Conservation (phyloP, 2,888 invertebrate species). For the Capitulum mitella region DNA sequence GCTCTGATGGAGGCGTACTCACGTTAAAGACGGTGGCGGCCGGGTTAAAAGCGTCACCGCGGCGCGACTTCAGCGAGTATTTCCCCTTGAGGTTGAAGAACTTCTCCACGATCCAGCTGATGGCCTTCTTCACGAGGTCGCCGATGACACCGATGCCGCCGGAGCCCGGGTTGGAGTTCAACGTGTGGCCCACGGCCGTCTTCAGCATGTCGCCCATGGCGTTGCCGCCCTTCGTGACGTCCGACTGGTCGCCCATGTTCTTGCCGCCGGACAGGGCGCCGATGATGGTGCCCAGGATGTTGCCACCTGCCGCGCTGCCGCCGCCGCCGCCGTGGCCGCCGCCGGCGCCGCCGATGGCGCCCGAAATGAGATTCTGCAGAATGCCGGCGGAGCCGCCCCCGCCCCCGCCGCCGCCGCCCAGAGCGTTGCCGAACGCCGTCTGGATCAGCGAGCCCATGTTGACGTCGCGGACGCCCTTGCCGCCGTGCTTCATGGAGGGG, state of each 20-base stretch:
- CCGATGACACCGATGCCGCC: constrained; percentile 22
- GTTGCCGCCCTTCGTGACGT: not conserved
- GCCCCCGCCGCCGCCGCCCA: constrained; percentile 12
- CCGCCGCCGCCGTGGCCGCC: not conserved
- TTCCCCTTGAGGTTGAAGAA: constrained; percentile 22
- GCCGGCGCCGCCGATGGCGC: not conserved
- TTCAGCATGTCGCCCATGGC: constrained; percentile 22
- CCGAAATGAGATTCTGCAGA: not conserved
- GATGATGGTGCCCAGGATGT: constrained; percentile 22
- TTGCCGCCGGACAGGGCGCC: constrained; percentile 13
- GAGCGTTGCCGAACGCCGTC: constrained; percentile 13
- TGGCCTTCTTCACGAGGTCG: constrained; percentile 12
- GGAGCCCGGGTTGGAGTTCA: not conserved
- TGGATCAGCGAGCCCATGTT: not conserved
- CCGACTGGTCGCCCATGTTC: constrained; percentile 2
- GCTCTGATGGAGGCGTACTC: constrained; percentile 7
- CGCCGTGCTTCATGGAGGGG: constrained; percentile 13
- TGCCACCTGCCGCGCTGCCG: not conserved
- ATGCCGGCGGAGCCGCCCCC: constrained; percentile 12
- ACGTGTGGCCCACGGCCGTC: constrained; percentile 2
- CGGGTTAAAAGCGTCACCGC: constrained; percentile 17
- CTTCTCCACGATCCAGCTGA: constrained; percentile 20
- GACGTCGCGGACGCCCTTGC: constrained; percentile 1
- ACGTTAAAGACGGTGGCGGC: constrained; percentile 22
- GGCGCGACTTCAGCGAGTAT: constrained; percentile 22